phyloP scores from a whole-genome alignment of 2,888 invertebrate genomes.

The Aleiodes leptofemur region DNA sequence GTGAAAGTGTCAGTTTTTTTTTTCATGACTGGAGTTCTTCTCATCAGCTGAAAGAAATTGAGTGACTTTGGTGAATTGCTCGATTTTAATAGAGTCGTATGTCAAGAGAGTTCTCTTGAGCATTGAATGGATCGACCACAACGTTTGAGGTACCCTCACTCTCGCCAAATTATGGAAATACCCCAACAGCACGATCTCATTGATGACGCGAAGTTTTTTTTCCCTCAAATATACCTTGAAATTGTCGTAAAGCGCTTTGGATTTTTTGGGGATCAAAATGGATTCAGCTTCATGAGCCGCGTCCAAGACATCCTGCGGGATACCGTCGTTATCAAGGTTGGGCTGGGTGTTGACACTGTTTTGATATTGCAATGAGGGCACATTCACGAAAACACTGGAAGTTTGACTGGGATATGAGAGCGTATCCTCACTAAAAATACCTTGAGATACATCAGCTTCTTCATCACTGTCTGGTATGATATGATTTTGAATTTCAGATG shows the following conservation, averaged over 20 bases:
- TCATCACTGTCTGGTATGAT: slow-evolving; percentile 7
- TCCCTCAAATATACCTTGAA: not conserved
- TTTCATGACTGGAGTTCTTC: not conserved
- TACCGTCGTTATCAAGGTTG: not conserved
- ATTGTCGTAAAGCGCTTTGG: not conserved
- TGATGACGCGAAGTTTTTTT: no score
- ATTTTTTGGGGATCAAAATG: not conserved
- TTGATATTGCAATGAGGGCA: not conserved
- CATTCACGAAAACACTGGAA: not conserved
- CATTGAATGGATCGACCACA: slow-evolving; percentile 1
- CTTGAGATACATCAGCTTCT: not conserved
- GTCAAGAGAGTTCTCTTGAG: not conserved
- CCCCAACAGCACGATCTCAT: no score
- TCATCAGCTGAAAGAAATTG: not conserved
- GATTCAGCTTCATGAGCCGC: not conserved
- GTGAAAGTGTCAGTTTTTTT: not conserved
- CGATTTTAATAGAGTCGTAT: not conserved
- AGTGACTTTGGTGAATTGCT: not conserved
- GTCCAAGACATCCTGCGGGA: not conserved
- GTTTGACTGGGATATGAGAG: not conserved
- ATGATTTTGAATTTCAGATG: no score
- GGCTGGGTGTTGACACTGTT: not conserved
- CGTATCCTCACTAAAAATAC: not conserved
- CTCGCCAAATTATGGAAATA: not conserved
- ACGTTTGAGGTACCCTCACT: not conserved